These are phyloP conservation scores for Drosophila fuyamai DNA, from an alignment of 1,140 invertebrate genomes.

Conservation along the genomic window DNA sequence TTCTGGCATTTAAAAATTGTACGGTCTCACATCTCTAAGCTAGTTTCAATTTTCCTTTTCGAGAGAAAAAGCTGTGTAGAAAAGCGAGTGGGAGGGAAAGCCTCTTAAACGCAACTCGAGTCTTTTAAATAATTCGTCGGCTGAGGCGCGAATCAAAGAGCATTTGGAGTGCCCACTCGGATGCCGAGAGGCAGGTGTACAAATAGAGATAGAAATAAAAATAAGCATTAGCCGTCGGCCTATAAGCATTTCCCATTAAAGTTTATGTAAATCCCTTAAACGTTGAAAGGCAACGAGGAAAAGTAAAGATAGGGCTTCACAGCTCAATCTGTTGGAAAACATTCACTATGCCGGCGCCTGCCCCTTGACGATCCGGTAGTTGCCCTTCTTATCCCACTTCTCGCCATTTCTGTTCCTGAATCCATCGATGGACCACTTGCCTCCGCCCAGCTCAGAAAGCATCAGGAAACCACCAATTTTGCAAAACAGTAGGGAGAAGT, in stretches of 20 bases:
- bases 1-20: too few species aligned
- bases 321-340: conserved; percentile 17
- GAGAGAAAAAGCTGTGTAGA: conserved; percentile 2
- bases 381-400: conserved; percentile 2
- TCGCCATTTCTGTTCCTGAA: neutral
- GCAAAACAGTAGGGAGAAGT: conserved; percentile 20
- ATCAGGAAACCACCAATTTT: conserved; percentile 46
- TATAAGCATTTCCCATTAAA: conserved; percentile 36
- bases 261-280: conserved; percentile 52
- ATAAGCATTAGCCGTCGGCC: conserved; percentile 37
- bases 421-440: conserved; percentile 55
- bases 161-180: conserved; percentile 42
- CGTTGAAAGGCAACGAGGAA: neutral
- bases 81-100: conserved; percentile 34
- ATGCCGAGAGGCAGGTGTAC: conserved; percentile 51
- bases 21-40: neutral
- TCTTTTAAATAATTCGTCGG: conserved; percentile 74
- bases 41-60: conserved; percentile 53
- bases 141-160: conserved; percentile 59
- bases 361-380: conserved; percentile 14
- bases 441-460: conserved; percentile 36
- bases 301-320: neutral
- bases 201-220: conserved; percentile 61
- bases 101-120: conserved; percentile 70
- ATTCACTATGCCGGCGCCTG: neutral